These are phyloP conservation scores for Lampropteryx suffumata DNA, from an alignment of 2,888 invertebrate genomes.

Conservation along the genomic window DNA sequence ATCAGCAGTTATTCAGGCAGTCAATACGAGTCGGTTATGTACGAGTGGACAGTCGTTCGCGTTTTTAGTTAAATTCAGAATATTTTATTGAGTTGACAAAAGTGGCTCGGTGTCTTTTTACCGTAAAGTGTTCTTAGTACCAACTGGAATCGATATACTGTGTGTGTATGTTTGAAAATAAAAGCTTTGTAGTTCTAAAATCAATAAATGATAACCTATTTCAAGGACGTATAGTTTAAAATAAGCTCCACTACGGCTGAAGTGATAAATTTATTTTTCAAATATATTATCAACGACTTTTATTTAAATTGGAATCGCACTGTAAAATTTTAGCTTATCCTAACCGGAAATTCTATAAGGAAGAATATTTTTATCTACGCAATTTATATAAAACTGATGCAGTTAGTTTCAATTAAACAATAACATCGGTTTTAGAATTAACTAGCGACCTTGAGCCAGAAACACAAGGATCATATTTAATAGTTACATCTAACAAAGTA, in stretches of 20 bases:
- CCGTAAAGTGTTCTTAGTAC: too few species aligned
- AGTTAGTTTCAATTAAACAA: background rate
- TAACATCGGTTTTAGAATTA: background rate
- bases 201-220: slow-evolving; percentile 2
- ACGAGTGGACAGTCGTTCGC: slow-evolving; percentile 32
- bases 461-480: slow-evolving; percentile 7
- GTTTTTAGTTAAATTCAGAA: background rate
- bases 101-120: too few species aligned
- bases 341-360: background rate
- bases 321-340: too few species aligned
- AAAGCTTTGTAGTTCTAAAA: too few species aligned
- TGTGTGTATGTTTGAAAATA: too few species aligned
- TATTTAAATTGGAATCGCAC: too few species aligned
- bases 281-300: too few species aligned
- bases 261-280: background rate
- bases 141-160: background rate
- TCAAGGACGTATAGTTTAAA: slow-evolving; percentile 13
- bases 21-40: slow-evolving; percentile 58
- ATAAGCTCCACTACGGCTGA: background rate
- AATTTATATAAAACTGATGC: background rate
- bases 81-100: background rate
- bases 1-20: slow-evolving; percentile 57
- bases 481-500: slow-evolving; percentile 7
- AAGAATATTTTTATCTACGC: background rate
- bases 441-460: slow-evolving; percentile 12